Base-by-base conservation (phyloP, 2,888 invertebrate species). In the Candidula unifasciata region DNA sequence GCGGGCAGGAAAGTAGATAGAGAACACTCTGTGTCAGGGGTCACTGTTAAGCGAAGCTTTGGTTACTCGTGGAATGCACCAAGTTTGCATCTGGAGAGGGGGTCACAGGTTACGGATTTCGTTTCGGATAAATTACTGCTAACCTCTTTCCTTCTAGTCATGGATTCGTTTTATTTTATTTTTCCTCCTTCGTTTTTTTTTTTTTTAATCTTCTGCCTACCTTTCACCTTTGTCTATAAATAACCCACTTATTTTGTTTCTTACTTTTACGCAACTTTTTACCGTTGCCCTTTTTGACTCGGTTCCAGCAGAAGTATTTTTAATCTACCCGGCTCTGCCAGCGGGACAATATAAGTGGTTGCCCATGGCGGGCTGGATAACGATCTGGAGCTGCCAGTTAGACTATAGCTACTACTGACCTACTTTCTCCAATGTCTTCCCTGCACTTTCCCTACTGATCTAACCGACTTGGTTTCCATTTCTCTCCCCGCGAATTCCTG, bases 11-110 rank as follows among this genome's bases (percentile, higher is more conserved):
- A 74, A 21, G 74, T 37, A 69, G 69, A 69, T 69, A 33, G 77
- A 60, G 33, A 77, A 57, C 60, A 77, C n/a, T n/a, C 44, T 16
- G 66, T 66, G 79, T 79, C 79, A 79, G 66, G 60, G 79, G 79
- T 79, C 79, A 79, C 66, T 79, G 79, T 66, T 66, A 66, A 52
- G 60, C 33, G 6, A 60, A 33, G 68, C 44, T 60, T 66, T 79
- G 79, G 79, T 79, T 79, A 79, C 79, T 52, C 27, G 18, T 79
- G 79, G 79, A 66, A 79, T 79, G 30, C 66, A 21, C 68, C 79
- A 79, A 35, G 60, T 77, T 77, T 77, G 60, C 60, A 30, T 33
- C 27, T 57, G 57, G 30, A 60, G 74, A 37, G 74, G 60, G 77
- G 77, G 60, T 77, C 77, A 77, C 77, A 77, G 77, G 77, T 77